Evolutionary conservation across 2,888 invertebrate genomes (phyloP), one percentile per base, ranked within the genome.

Genomic region (Cotesia congregata): DNA sequence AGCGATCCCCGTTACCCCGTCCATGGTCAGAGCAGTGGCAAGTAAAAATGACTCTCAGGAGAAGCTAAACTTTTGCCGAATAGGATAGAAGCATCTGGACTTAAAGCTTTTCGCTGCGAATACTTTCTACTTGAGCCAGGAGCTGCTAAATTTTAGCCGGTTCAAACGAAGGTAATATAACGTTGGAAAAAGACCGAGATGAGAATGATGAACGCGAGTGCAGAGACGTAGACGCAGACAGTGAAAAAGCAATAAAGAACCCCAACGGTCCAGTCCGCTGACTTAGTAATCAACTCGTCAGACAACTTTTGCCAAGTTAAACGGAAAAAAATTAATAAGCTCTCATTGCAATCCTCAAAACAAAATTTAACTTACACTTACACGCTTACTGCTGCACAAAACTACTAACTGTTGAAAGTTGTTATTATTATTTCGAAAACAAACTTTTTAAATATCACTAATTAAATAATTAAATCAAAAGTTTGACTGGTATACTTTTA

Each of bases 221-320:
- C 1, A 65, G 30, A 73, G 65, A 65, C 61, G 20, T 59, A 50
- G 73, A 59, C 3, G 65, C n/a, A 73, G 65, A 65, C 61, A n/a
- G 59, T 30, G 73, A 73, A 73, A 73, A 67, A 73, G 67, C 73
- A 73, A 67, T 73, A 67, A 73, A 65, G 73, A 50, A 73, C 17
- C 5, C 5, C 30, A 30, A 3, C 0, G 17, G n/a, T 61, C 59
- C n/a, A 59, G 39, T n/a, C 59, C 59, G 41, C 67, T n/a, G 73
- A 73, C 73, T 73, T 65, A 67, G 59, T 73, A 77, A 77, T 77
- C 73, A 77, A 77, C 68, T 68, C 73, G 67, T 69, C 77, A 38
- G 17, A 64, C 15, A 77, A 73, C 68, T 76, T 76, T 76, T 39
- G 65, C 72, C 73, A 72, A 64, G 30, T 50, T 50, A 50, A 59